These are phyloP conservation scores for Ecliptopera silaceata DNA, from an alignment of 2,888 invertebrate genomes.

Conservation along the genomic window DNA sequence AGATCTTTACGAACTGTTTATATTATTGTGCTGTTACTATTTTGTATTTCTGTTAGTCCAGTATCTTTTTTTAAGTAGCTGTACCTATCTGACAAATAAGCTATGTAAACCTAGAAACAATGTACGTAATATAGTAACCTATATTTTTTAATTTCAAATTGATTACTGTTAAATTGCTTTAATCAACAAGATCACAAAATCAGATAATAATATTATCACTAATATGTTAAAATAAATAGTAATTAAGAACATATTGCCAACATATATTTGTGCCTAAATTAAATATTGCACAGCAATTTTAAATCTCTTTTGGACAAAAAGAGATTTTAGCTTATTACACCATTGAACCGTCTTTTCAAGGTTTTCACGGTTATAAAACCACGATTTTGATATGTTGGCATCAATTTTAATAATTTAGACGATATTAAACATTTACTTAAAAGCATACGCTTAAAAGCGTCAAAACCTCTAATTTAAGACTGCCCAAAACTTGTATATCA, in stretches of 20 bases:
- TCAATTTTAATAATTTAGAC: neutral
- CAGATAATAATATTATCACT: no score
- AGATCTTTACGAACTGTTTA: neutral
- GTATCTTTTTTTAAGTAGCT: neutral
- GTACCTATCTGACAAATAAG: no score
- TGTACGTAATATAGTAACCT: no score
- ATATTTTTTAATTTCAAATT: no score
- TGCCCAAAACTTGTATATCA: constrained; percentile 40
- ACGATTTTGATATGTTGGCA: neutral
- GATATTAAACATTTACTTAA: constrained; percentile 2
- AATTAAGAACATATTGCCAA: no score
- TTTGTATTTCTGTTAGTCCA: neutral
- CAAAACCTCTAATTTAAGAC: constrained; percentile 26
- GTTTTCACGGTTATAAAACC: neutral
- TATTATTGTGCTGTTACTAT: neutral
- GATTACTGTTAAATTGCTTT: no score
- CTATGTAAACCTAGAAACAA: no score
- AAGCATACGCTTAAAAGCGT: neutral
- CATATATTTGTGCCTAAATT: neutral
- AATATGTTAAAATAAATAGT: no score
- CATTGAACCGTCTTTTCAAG: neutral
- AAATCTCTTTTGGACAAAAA: no score
- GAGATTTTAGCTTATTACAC: neutral
- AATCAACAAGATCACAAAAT: no score
- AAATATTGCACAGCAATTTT: neutral